A percentile compares a stretch with the other conserved stretches of the same genome.
Evolutionary conservation across 2,888 invertebrate genomes (phyloP).

Genomic region (Sinohyriopsis cumingii): DNA sequence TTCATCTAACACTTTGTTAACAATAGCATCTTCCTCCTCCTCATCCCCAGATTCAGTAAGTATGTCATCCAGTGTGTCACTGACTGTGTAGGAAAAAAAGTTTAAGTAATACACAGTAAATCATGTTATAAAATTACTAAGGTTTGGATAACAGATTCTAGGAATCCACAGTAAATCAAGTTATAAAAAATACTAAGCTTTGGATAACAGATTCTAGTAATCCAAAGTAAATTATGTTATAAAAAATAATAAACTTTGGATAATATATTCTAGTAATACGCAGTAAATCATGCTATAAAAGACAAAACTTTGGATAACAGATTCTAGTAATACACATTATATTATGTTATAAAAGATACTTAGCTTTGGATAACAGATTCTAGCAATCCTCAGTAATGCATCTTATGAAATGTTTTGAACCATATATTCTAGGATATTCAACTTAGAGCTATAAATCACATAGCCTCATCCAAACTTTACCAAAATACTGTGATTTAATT

Average conservation of each 20-base stretch:
- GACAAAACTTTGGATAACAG: too few relatives aligned
- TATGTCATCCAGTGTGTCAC: constrained; percentile 92
- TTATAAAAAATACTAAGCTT: background rate
- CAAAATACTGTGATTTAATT: too few relatives aligned
- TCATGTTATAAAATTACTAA: background rate
- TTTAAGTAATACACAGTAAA: background rate
- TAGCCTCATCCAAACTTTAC: too few relatives aligned
- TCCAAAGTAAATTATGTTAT: too few relatives aligned
- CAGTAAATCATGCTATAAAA: background rate
- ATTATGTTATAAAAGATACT: background rate
- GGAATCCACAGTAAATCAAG: background rate
- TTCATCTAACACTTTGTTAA: constrained; percentile 93
- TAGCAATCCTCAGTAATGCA: too few relatives aligned
- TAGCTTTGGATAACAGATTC: background rate
- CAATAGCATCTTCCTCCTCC: constrained; percentile 88
- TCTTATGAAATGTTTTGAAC: background rate
- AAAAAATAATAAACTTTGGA: background rate
- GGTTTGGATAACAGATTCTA: background rate
- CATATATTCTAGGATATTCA: background rate
- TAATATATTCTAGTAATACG: background rate
- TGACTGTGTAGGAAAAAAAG: constrained; percentile 76
- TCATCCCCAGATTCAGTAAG: constrained; percentile 92
- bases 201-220: too few relatives aligned
- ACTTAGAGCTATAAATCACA: too few relatives aligned
- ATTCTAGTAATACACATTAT: background rate